phyloP scores from a whole-genome alignment of 1,140 invertebrate genomes.

The Popillia japonica region DNA sequence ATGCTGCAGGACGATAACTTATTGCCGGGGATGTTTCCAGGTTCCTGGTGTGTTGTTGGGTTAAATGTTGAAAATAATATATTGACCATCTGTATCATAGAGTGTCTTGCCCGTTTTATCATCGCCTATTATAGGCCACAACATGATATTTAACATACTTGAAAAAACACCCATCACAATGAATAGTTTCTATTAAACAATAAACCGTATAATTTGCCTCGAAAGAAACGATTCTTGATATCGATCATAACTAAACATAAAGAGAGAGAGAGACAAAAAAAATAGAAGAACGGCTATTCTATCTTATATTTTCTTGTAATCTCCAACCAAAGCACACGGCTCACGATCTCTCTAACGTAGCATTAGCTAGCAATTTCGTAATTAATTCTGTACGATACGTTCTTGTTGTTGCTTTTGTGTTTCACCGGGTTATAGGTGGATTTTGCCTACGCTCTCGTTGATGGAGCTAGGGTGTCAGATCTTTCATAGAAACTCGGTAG shows the following conservation, averaged over 20 bases:
- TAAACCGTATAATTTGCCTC: not conserved
- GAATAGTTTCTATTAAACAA: not conserved
- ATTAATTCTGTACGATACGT: constrained; percentile 8
- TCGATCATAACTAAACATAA: not conserved
- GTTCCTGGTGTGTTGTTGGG: too few relatives aligned
- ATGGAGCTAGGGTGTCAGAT: too few relatives aligned
- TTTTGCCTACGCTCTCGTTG: too few relatives aligned
- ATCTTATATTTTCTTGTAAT: not conserved
- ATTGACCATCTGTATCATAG: too few relatives aligned
- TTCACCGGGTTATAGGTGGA: too few relatives aligned
- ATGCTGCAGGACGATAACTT: too few relatives aligned
- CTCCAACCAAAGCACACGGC: too few relatives aligned
- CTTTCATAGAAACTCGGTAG: too few relatives aligned
- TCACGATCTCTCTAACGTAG: not conserved
- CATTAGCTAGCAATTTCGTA: constrained; percentile 17
- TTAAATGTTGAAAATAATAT: too few relatives aligned
- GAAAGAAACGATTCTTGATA: not conserved
- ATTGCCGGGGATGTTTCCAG: too few relatives aligned
- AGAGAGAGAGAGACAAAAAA: not conserved
- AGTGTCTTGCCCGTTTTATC: too few relatives aligned
- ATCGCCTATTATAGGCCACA: too few relatives aligned
- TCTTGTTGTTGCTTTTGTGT: not conserved
- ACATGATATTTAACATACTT: not conserved
- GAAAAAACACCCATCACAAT: not conserved
- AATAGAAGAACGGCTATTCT: not conserved